A percentile compares a stretch with the other conserved stretches of the same genome.
Evolutionary conservation across 1,140 invertebrate species (phyloP).

Genomic region (Onthophagus taurus): DNA sequence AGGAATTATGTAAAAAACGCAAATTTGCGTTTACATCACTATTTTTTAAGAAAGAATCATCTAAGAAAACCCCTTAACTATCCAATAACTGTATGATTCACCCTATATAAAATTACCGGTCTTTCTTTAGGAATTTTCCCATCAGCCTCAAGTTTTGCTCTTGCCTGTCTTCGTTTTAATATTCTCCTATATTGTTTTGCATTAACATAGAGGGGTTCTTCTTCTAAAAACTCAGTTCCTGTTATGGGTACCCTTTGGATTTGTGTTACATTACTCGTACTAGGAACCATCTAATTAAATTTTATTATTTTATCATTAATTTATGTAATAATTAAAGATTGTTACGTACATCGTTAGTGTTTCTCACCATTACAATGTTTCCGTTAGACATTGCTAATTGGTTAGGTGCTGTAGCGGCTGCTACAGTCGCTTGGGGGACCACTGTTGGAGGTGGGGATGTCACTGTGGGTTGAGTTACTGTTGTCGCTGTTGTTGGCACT

Average conservation of each 20-base stretch:
- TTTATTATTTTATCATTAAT: not conserved
- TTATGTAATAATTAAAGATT: slow-evolving; percentile 15
- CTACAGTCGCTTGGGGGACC: slow-evolving; percentile 28
- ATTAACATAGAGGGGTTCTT: slow-evolving; percentile 95
- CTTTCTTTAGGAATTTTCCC: slow-evolving; percentile 95
- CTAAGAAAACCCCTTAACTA: no score
- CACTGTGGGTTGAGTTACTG: slow-evolving; percentile 34
- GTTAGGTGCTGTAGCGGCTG: slow-evolving; percentile 26
- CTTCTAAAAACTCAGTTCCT: slow-evolving; percentile 70
- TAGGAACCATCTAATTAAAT: slow-evolving; percentile 59
- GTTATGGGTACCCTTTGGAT: slow-evolving; percentile 56
- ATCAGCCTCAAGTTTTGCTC: slow-evolving; percentile 83
- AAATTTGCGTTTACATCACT: no score
- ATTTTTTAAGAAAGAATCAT: no score
- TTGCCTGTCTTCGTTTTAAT: slow-evolving; percentile 77
- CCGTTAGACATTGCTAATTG: slow-evolving; percentile 43
- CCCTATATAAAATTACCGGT: slow-evolving; percentile 71
- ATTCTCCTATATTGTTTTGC: slow-evolving; percentile 96
- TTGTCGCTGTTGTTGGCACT: slow-evolving; percentile 29
- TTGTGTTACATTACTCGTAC: slow-evolving; percentile 44
- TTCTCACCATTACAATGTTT: slow-evolving; percentile 56
- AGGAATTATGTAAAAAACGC: no score
- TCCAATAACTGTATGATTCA: no score
- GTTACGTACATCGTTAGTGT: slow-evolving; percentile 35
- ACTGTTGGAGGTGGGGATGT: slow-evolving; percentile 32